phyloP scores from a whole-genome alignment of 1,140 invertebrate genomes.

The Venustaconcha ellipsiformis region DNA sequence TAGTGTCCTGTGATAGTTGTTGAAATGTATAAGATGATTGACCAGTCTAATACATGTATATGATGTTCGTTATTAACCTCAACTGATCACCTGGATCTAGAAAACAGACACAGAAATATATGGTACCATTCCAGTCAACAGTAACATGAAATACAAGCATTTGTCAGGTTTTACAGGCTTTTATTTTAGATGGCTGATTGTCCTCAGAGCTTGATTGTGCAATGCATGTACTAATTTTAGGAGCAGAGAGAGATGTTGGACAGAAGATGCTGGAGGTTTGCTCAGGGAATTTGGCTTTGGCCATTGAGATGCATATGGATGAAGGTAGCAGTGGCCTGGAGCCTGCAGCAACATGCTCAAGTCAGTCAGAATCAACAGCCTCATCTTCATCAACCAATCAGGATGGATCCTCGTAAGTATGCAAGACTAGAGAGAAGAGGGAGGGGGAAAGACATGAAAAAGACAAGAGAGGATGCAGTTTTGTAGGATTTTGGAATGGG shows the following conservation, averaged over 20 bases:
- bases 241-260: slow-evolving; percentile 59
- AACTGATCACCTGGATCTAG: too few species aligned
- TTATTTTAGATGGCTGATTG: too few species aligned
- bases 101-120: too few species aligned
- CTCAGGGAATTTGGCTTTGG: slow-evolving; percentile 72
- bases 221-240: slow-evolving; percentile 22
- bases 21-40: too few species aligned
- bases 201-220: too few species aligned
- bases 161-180: too few species aligned
- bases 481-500: not conserved
- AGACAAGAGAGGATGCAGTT: not conserved
- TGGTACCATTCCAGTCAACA: too few species aligned
- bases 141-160: too few species aligned
- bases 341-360: slow-evolving; percentile 27
- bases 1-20: too few species aligned
- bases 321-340: slow-evolving; percentile 27
- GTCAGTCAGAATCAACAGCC: slow-evolving; percentile 1
- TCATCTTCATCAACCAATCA: slow-evolving; percentile 45
- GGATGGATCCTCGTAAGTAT: slow-evolving; percentile 4
- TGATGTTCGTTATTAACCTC: too few species aligned
- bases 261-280: slow-evolving; percentile 70
- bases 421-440: not conserved
- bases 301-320: slow-evolving; percentile 75
- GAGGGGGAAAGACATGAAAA: not conserved
- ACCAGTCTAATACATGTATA: too few species aligned